These are phyloP conservation scores for Notarius lentiginosus DNA, from an alignment of 2,113 vertebrate species.

Conservation along the genomic window DNA sequence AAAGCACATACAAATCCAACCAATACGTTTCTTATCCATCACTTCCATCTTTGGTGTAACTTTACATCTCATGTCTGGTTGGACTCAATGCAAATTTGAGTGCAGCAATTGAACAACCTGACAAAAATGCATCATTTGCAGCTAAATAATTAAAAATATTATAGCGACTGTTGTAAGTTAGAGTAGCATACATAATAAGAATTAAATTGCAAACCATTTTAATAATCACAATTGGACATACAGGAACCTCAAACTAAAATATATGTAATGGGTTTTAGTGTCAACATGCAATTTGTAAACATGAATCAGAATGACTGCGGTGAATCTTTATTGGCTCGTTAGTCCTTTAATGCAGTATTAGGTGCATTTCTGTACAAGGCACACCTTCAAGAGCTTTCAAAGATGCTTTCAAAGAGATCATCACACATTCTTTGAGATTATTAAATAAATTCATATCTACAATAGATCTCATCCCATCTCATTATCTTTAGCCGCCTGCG, in stretches of 20 bases:
- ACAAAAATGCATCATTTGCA: background rate
- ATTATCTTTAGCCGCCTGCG: no score
- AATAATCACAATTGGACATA: background rate
- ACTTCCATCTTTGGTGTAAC: background rate
- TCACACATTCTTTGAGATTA: background rate
- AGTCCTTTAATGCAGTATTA: background rate
- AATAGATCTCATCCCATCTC: no score
- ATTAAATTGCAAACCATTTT: background rate
- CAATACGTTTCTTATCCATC: background rate
- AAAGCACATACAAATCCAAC: background rate
- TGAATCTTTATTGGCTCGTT: background rate
- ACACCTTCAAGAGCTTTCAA: background rate
- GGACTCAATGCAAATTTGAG: background rate
- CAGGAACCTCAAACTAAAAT: background rate
- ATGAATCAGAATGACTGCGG: background rate
- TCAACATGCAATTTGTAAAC: background rate
- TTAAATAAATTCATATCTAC: background rate
- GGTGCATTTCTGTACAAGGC: background rate
- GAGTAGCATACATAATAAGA: background rate
- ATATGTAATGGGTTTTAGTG: background rate
- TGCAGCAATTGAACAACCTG: background rate
- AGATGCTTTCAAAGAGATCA: background rate
- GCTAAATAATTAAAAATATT: background rate
- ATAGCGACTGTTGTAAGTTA: background rate
- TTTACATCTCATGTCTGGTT: background rate